A percentile compares a stretch with the other conserved stretches of the same genome.
Conservation (phyloP, 2,888 invertebrate species). For the Sinelater perroti region DNA sequence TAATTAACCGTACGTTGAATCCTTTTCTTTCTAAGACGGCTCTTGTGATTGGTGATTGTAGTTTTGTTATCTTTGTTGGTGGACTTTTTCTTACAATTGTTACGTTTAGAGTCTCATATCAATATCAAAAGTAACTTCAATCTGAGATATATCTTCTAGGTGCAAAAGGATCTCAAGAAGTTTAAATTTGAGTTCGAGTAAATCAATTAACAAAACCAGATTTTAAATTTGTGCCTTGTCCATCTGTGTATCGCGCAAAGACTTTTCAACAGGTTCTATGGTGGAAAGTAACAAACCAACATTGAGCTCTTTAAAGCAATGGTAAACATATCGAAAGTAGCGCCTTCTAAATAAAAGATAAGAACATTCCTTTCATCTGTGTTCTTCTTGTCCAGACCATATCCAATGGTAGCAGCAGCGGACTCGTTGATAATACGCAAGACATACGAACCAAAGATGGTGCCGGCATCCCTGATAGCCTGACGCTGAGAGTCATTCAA, state of each 20-base stretch:
- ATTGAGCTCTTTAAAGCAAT: slow-evolving; percentile 95
- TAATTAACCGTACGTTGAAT: slow-evolving; percentile 94
- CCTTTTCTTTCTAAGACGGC: slow-evolving; percentile 90
- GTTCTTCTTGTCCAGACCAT: slow-evolving; percentile 88
- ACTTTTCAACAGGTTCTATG: slow-evolving; percentile 96
- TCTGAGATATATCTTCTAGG: slow-evolving; percentile 88
- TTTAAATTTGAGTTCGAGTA: slow-evolving; percentile 98
- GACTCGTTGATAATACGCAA: slow-evolving; percentile 93
- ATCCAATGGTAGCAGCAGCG: slow-evolving; percentile 90
- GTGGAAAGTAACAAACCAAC: slow-evolving; percentile 96
- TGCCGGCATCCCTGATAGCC: slow-evolving; percentile 93
- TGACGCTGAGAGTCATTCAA: slow-evolving; percentile 92
- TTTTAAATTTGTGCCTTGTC: slow-evolving; percentile 91
- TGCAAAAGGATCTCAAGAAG: slow-evolving; percentile 95
- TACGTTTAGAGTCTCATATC: slow-evolving; percentile 97
- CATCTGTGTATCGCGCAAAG: slow-evolving; percentile 95
- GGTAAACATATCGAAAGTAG: slow-evolving; percentile 95
- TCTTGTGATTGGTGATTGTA: slow-evolving; percentile 92
- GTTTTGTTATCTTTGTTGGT: slow-evolving; percentile 92
- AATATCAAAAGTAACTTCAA: slow-evolving; percentile 87
- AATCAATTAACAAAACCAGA: slow-evolving; percentile 93
- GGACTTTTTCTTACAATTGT: slow-evolving; percentile 91
- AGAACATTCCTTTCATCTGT: slow-evolving; percentile 83
- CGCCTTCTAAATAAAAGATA: slow-evolving; percentile 85
- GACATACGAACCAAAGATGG: slow-evolving; percentile 89